These are phyloP conservation scores for Drosophila arizonae DNA, from an alignment of 1,140 invertebrate genomes.

Conservation along the genomic window DNA sequence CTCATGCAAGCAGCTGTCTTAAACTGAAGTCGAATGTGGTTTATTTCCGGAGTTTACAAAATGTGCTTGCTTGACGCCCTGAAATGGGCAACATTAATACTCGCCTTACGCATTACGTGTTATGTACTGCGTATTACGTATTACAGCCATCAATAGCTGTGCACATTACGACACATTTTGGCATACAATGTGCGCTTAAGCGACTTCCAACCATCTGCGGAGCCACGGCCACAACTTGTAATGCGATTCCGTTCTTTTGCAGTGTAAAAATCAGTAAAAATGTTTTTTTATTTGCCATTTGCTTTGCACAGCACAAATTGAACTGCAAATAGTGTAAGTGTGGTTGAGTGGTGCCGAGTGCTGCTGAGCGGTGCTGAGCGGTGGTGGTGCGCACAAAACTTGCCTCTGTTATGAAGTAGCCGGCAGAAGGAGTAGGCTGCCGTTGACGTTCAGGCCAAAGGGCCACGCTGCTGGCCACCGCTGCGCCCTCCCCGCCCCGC, in stretches of 20 bases:
- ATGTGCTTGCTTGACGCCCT: slow-evolving; percentile 1
- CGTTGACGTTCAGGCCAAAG: slow-evolving; percentile 24
- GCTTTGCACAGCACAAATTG: slow-evolving; percentile 56
- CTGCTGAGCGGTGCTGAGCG: neutral
- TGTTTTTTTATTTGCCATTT: slow-evolving; percentile 58
- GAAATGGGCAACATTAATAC: slow-evolving; percentile 30
- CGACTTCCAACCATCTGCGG: neutral
- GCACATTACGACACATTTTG: slow-evolving; percentile 47
- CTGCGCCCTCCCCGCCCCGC: neutral
- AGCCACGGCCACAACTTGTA: slow-evolving; percentile 13
- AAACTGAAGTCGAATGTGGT: slow-evolving; percentile 18
- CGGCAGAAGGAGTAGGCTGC: slow-evolving; percentile 35
- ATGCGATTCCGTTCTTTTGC: slow-evolving; percentile 35
- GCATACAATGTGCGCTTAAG: slow-evolving; percentile 41
- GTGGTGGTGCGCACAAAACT: slow-evolving; percentile 1
- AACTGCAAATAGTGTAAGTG: slow-evolving; percentile 59
- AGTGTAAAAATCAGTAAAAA: slow-evolving; percentile 43
- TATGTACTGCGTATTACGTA: slow-evolving; percentile 32
- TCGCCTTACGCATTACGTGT: slow-evolving; percentile 21
- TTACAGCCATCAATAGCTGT: slow-evolving; percentile 32
- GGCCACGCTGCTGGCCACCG: neutral
- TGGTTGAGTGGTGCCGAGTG: slow-evolving; percentile 13
- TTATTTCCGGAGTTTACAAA: slow-evolving; percentile 14
- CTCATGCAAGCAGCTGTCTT: neutral
- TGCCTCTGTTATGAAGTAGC: slow-evolving; percentile 10